Conservation (phyloP, 2,113 vertebrate genomes). For the Cinclus cinclus region DNA sequence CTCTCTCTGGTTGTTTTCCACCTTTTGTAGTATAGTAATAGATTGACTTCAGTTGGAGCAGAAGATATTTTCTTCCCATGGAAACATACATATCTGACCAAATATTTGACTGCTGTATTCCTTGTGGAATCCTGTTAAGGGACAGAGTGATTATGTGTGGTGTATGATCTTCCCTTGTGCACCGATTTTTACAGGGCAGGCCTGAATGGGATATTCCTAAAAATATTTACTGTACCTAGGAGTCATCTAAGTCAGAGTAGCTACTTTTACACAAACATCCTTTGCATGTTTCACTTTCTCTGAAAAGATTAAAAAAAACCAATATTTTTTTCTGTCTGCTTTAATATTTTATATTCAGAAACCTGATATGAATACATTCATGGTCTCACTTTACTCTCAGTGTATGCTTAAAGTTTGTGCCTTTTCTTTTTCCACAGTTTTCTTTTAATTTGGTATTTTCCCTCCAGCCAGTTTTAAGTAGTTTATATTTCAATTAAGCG, state of each 20-base stretch:
- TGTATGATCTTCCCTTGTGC: neutral
- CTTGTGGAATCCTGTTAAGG: neutral
- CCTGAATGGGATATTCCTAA: neutral
- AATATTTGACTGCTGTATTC: neutral
- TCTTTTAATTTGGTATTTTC: neutral
- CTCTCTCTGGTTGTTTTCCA: neutral
- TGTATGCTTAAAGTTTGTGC: neutral
- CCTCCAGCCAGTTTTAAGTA: neutral
- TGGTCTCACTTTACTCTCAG: conserved; percentile 16
- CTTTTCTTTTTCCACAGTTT: conserved; percentile 15
- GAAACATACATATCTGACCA: neutral
- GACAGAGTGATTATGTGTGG: neutral
- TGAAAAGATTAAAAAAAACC: neutral
- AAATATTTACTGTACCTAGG: neutral
- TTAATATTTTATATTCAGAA: conserved; percentile 22
- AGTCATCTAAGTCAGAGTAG: neutral
- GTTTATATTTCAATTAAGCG: neutral
- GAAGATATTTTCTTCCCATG: neutral
- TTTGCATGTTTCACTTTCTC: conserved; percentile 7
- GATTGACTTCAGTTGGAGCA: neutral
- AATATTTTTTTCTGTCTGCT: neutral
- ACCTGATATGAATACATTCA: neutral
- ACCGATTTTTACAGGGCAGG: neutral
- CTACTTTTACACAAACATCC: neutral
- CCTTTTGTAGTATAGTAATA: neutral